Conservation (phyloP, 2,113 vertebrate genomes). For the Micronycteris hirsuta region DNA sequence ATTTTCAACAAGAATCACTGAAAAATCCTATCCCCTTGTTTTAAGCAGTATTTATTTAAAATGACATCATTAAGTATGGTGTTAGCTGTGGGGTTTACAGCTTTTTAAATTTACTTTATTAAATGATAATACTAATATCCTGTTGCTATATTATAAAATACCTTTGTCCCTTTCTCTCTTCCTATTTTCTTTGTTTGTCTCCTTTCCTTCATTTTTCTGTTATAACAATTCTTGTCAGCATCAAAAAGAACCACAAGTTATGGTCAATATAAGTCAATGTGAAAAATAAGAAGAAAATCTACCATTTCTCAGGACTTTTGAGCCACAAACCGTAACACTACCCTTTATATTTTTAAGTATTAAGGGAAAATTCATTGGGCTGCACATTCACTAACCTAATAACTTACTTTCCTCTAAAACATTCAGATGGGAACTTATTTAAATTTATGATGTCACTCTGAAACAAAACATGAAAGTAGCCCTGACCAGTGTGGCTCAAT, state of each 20-base stretch:
- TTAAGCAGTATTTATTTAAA: neutral
- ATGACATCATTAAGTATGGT: neutral
- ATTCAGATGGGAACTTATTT: neutral
- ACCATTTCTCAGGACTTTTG: neutral
- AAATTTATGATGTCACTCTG: neutral
- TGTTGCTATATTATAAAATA: neutral
- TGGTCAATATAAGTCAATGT: neutral
- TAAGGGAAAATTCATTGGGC: neutral
- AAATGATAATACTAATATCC: neutral
- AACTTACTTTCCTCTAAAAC: neutral
- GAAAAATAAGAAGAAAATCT: conserved; percentile 12
- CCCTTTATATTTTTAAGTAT: neutral
- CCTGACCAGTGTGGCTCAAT: too few species aligned
- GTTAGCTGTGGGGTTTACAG: neutral
- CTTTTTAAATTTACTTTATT: neutral
- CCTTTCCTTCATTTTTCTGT: neutral
- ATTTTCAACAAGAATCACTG: neutral
- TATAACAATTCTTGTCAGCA: neutral
- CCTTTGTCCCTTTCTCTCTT: neutral
- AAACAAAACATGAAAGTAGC: neutral
- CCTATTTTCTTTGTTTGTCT: neutral
- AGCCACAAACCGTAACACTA: neutral
- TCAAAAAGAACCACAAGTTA: neutral
- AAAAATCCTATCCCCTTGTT: neutral
- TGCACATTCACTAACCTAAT: neutral